A percentile compares a stretch with the other conserved stretches of the same genome.
phyloP scores from a whole-genome alignment of 2,888 invertebrate species.

The Blastobasis lacticolella region DNA sequence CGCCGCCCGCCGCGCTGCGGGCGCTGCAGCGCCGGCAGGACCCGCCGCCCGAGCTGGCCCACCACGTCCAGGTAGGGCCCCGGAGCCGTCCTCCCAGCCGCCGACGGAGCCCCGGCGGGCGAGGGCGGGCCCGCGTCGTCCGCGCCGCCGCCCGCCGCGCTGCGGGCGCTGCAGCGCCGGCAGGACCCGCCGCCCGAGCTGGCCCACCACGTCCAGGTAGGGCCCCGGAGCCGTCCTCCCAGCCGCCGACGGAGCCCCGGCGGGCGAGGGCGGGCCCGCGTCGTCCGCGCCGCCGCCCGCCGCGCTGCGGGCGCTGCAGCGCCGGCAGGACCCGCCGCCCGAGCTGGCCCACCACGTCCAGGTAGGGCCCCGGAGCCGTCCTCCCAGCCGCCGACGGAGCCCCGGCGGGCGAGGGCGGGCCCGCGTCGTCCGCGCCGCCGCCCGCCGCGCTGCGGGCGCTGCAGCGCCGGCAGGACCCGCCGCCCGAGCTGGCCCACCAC shows the following conservation, averaged over 20 bases:
- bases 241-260: neutral
- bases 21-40: slow-evolving; percentile 45
- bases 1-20: slow-evolving; percentile 52
- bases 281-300: slow-evolving; percentile 51
- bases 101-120: neutral
- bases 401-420: slow-evolving; percentile 6
- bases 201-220: slow-evolving; percentile 42
- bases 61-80: slow-evolving; percentile 38
- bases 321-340: slow-evolving; percentile 37
- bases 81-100: neutral
- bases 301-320: slow-evolving; percentile 49
- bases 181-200: slow-evolving; percentile 40
- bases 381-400: neutral
- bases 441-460: slow-evolving; percentile 51
- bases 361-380: slow-evolving; percentile 21
- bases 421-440: slow-evolving; percentile 47
- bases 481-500: slow-evolving; percentile 36
- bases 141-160: slow-evolving; percentile 52
- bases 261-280: slow-evolving; percentile 21
- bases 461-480: slow-evolving; percentile 39
- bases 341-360: slow-evolving; percentile 41
- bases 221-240: neutral
- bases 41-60: slow-evolving; percentile 38
- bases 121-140: slow-evolving; percentile 31
- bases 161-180: slow-evolving; percentile 46